Conservation (phyloP, 2,113 vertebrate species). For the Vanacampus margaritifer region DNA sequence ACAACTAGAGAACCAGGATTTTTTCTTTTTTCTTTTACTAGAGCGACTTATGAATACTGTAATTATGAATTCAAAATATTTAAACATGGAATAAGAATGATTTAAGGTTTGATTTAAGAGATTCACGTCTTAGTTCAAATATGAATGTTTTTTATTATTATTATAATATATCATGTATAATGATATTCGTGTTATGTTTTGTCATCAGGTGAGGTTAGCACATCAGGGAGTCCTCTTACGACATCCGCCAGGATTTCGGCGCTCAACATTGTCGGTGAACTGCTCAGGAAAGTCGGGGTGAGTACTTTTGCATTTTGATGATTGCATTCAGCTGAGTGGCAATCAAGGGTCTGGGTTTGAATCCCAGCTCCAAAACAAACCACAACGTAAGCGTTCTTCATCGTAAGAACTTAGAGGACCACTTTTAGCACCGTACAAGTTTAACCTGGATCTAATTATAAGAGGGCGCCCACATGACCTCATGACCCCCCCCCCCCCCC, state of each 20-base stretch:
- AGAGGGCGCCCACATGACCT: too few relatives aligned
- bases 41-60: too few relatives aligned
- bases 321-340: neutral
- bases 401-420: neutral
- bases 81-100: too few relatives aligned
- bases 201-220: constrained; percentile 75
- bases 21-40: too few relatives aligned
- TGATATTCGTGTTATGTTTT: neutral
- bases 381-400: neutral
- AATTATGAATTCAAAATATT: too few relatives aligned
- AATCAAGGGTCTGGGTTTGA: neutral
- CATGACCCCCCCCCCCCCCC: too few relatives aligned
- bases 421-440: neutral
- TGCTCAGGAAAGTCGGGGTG: constrained; percentile 97
- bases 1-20: too few relatives aligned
- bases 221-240: constrained; percentile 81
- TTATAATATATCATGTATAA: too few relatives aligned
- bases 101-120: too few relatives aligned
- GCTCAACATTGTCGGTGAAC: constrained; percentile 97
- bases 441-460: too few relatives aligned
- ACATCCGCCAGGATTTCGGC: constrained; percentile 96
- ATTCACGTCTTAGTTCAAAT: too few relatives aligned
- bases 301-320: constrained; percentile 24
- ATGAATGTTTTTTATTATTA: too few relatives aligned
- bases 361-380: neutral